Evolutionary conservation across 2,888 invertebrate genomes (phyloP), one percentile per base, ranked within the genome.

Genomic region (Molanna angustata): DNA sequence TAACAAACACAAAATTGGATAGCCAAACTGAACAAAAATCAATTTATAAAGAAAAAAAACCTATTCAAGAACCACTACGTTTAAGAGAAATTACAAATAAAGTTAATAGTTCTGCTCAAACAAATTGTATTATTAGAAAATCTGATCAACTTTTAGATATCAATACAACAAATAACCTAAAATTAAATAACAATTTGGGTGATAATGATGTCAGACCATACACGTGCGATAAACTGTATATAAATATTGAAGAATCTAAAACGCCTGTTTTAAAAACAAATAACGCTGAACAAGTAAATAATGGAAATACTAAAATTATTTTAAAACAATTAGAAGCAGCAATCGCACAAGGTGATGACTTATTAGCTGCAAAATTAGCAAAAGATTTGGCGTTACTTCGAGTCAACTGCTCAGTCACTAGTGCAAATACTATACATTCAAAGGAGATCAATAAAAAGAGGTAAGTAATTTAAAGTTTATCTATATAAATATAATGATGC

Each of bases 301-400:
- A 35, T 44, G 43, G 20, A 14, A 54, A 53, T 40, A 49, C 54
- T 1, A 56, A 81, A 66, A 72, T 79, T 63, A 69, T 88, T 59
- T 74, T 90, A 61, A 80, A 80, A 66, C 80, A 86, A 67, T 72
- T 92, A 48, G 90, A 91, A 69, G 79, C 80, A 49, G 86, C 90
- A 1, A 91, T 92, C 62, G 83, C 86, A 2, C 82, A 81, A 64
- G 90, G 90, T 4, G 84, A 90, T 63, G 82, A 88, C 69, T 79
- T 78, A 44, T 80, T 86, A 60, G 90, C 91, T 2, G 86, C 90
- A 0, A 80, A 81, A 58, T 80, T 89, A 43, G 90, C 91, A 1
- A 79, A 83, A 59, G 86, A 90, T 68, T 72, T 91, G 60, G 90
- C 90, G 0, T 82, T 86, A 58, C 71, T 89, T 56, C 85, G 86